A percentile compares a stretch with the other conserved stretches of the same genome.
Evolutionary conservation across 2,888 invertebrate genomes (phyloP).

Genomic region (Dynastes tityus): DNA sequence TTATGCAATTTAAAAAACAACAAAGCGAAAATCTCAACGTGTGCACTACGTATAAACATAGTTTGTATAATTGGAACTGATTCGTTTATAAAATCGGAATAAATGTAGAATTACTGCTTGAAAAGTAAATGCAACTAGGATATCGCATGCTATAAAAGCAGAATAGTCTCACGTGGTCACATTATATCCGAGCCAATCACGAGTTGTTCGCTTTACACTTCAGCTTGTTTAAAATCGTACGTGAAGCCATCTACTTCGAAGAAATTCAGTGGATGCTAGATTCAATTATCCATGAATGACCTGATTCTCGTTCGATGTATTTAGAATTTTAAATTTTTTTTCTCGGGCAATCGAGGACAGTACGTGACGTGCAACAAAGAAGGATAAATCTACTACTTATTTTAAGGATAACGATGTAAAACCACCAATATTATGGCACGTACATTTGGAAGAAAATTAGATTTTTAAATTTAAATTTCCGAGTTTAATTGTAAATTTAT

Average conservation of each 20-base stretch:
- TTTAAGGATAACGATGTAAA: conserved; percentile 18
- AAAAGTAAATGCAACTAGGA: background rate
- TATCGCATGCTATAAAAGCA: conserved; percentile 1
- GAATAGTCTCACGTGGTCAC: conserved; percentile 8
- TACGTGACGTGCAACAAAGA: background rate
- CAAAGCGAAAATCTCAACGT: too few relatives aligned
- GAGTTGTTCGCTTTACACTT: conserved; percentile 9
- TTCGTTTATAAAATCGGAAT: too few relatives aligned
- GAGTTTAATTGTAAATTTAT: conserved; percentile 31
- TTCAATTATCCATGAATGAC: conserved; percentile 34
- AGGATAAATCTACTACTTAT: conserved; percentile 9
- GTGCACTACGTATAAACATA: too few relatives aligned
- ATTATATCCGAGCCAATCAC: conserved; percentile 31
- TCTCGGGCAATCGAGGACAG: background rate
- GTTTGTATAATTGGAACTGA: too few relatives aligned
- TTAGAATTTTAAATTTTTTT: conserved; percentile 31
- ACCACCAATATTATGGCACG: background rate
- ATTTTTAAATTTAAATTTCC: conserved; percentile 21
- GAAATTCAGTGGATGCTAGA: conserved; percentile 5
- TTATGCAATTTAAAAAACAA: too few relatives aligned
- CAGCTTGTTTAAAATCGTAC: conserved; percentile 25
- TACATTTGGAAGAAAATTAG: conserved; percentile 4
- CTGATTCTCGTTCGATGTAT: conserved; percentile 15
- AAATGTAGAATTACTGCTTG: too few relatives aligned
- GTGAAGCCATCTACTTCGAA: conserved; percentile 19